phyloP scores from a whole-genome alignment of 2,797 vertebrate genomes.

The Sitta carolinensis region DNA sequence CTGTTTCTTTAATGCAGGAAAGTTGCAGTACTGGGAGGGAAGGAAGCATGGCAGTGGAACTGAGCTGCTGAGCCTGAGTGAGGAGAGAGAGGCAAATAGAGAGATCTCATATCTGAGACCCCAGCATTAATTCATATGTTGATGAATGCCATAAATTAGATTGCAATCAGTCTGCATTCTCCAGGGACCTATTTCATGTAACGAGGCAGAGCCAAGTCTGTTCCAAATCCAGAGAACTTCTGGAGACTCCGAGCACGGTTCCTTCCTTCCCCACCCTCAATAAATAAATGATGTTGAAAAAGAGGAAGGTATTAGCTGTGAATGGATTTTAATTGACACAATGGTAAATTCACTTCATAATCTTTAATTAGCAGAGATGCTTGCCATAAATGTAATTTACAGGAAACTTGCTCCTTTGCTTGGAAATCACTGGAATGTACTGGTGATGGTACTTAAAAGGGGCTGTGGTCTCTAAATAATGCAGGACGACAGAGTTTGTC shows the following conservation, averaged over 20 bases:
- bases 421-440: conserved; percentile 9
- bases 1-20: neutral
- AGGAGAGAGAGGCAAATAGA: conserved; percentile 1
- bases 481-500: neutral
- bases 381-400: conserved; percentile 25
- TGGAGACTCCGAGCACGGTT: neutral
- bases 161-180: conserved; percentile 69
- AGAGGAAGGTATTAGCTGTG: conserved; percentile 57
- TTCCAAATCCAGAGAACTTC: conserved; percentile 57
- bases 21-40: neutral
- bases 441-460: neutral
- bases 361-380: conserved; percentile 50
- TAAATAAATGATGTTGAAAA: conserved; percentile 47
- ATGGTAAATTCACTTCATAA: conserved; percentile 53
- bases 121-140: conserved; percentile 66
- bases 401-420: neutral
- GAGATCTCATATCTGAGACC: conserved; percentile 54
- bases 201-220: conserved; percentile 51
- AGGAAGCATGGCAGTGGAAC: neutral
- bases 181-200: conserved; percentile 52
- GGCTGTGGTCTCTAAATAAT: neutral
- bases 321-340: conserved; percentile 63
- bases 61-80: rapidly evolving
- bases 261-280: conserved; percentile 36
- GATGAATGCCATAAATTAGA: conserved; percentile 77